A percentile compares a stretch with the other conserved stretches of the same genome.
Evolutionary conservation across 2,113 vertebrate species (phyloP).

Genomic region (Cinclus mexicanus): DNA sequence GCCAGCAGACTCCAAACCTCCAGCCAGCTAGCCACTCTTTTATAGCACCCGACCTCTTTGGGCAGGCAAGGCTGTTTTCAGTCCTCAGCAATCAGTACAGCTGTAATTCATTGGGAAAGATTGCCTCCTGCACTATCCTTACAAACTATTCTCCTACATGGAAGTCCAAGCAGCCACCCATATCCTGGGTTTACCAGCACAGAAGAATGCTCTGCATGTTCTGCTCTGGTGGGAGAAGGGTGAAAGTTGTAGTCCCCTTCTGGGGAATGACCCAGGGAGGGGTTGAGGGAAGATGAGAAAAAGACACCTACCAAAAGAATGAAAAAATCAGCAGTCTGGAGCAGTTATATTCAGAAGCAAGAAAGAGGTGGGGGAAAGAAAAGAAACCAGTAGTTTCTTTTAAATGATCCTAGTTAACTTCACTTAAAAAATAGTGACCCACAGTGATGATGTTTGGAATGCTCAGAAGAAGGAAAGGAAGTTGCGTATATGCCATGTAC

Average conservation of each 20-base stretch:
- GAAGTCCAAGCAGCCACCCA: not conserved
- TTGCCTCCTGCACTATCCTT: too few species aligned
- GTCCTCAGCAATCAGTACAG: too few species aligned
- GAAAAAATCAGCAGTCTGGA: not conserved
- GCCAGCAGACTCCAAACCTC: too few species aligned
- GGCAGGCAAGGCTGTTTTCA: too few species aligned
- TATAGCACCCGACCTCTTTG: too few species aligned
- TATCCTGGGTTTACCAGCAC: not conserved
- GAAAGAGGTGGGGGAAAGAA: not conserved
- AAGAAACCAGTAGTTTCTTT: not conserved
- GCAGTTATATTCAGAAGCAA: not conserved
- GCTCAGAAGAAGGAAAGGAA: not conserved
- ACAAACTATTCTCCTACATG: too few species aligned
- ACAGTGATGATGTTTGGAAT: not conserved
- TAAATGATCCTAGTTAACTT: not conserved
- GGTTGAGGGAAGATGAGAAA: not conserved
- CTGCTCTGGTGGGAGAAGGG: not conserved
- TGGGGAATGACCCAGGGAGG: not conserved
- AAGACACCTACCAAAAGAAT: not conserved
- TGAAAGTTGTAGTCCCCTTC: not conserved
- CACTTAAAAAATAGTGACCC: not conserved
- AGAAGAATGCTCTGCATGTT: not conserved
- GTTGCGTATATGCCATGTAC: accelerated
- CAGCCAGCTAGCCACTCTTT: too few species aligned
- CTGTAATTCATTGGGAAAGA: too few species aligned